A percentile compares a stretch with the other conserved stretches of the same genome.
Evolutionary conservation across 2,797 vertebrate genomes (phyloP).

Genomic region (Vireo griseus): DNA sequence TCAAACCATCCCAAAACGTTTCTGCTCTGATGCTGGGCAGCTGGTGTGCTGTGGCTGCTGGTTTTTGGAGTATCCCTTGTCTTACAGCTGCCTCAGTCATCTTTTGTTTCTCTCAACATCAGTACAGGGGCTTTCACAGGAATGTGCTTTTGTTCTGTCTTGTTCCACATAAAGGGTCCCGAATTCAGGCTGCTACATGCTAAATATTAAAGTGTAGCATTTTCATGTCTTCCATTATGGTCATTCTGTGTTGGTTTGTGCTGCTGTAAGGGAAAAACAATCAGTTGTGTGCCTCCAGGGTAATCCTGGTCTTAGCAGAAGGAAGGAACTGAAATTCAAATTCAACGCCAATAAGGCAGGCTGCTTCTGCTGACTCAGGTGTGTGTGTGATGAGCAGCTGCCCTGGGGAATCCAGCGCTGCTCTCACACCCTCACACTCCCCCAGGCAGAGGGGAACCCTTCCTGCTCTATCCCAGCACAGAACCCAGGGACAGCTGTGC

Average conservation of each 20-base stretch:
- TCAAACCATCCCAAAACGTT: background rate
- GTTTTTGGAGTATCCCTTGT: background rate
- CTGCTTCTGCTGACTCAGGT: slow-evolving; percentile 16
- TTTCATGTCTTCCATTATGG: background rate
- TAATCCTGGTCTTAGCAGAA: background rate
- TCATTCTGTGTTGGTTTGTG: background rate
- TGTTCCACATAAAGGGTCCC: background rate
- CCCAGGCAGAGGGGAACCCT: background rate
- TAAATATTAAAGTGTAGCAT: background rate
- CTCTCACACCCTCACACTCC: background rate
- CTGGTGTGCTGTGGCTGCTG: background rate
- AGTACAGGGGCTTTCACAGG: background rate
- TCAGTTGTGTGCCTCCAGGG: background rate
- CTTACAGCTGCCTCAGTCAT: background rate
- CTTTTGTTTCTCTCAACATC: background rate
- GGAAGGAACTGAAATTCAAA: background rate
- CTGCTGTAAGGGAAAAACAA: background rate
- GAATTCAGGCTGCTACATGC: background rate
- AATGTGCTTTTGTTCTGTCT: background rate
- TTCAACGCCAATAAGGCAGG: rapidly evolving
- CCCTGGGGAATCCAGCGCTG: background rate
- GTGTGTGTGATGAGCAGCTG: background rate
- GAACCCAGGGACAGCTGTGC: background rate
- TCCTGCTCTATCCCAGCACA: background rate
- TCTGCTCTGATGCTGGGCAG: background rate